Evolutionary conservation across 53 echinoderm and acorn worm species (phyloP).

Genomic region (Zoroaster sp.): DNA sequence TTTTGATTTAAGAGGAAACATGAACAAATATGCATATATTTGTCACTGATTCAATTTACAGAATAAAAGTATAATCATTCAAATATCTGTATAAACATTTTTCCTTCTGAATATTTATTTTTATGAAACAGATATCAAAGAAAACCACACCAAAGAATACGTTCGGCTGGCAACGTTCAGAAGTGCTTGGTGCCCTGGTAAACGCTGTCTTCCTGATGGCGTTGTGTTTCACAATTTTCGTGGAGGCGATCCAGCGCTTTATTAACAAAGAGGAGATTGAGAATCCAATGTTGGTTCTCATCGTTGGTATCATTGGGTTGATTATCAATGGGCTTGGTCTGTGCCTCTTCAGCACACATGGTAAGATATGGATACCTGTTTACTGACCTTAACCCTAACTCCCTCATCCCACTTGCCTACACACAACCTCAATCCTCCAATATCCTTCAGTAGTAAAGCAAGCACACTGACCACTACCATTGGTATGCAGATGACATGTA

Average conservation of each 20-base stretch:
- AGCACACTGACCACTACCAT: no score
- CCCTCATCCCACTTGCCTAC: no score
- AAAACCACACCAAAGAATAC: constrained; percentile 81
- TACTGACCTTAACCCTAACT: no score
- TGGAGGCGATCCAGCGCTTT: constrained; percentile 82
- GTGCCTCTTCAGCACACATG: constrained; percentile 79
- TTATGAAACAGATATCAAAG: constrained; percentile 63
- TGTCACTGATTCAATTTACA: no score
- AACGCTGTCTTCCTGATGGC: constrained; percentile 92
- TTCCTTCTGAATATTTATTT: not conserved
- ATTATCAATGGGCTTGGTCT: constrained; percentile 77
- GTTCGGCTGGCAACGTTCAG: constrained; percentile 92
- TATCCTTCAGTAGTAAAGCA: no score
- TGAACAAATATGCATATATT: no score
- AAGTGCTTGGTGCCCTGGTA: constrained; percentile 88
- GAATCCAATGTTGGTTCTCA: constrained; percentile 71
- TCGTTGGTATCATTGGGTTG: constrained; percentile 78
- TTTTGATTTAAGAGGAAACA: no score
- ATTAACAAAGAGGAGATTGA: constrained; percentile 63
- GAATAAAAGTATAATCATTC: no score
- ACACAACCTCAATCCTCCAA: no score
- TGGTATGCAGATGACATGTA: no score
- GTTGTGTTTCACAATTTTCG: constrained; percentile 88
- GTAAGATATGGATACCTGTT: constrained; percentile 39
- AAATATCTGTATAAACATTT: no score